Conservation (phyloP, 2,113 vertebrate genomes). For the Seriola rivoliana region DNA sequence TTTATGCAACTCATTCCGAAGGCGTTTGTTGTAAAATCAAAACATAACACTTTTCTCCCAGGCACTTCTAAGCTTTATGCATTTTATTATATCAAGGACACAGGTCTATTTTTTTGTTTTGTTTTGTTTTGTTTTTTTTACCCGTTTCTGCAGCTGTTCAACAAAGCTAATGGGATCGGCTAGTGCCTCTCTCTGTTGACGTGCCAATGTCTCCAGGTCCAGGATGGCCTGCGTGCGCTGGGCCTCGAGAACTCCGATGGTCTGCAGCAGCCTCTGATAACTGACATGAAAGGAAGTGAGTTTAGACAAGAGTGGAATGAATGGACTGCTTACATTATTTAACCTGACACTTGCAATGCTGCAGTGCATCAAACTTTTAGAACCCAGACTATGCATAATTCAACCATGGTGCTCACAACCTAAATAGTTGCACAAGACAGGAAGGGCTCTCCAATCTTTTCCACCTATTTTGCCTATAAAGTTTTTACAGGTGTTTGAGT, state of each 20-base stretch:
- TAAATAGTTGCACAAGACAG: slow-evolving; percentile 38
- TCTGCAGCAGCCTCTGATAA: slow-evolving; percentile 99
- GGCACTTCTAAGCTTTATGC: neutral
- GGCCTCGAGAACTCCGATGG: slow-evolving; percentile 97
- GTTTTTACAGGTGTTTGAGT: neutral
- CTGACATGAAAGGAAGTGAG: slow-evolving; percentile 84
- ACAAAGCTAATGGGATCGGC: slow-evolving; percentile 95
- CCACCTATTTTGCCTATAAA: slow-evolving; percentile 18
- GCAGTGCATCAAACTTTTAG: slow-evolving; percentile 66
- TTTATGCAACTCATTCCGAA: neutral
- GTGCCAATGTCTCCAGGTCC: slow-evolving; percentile 94
- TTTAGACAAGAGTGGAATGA: slow-evolving; percentile 68
- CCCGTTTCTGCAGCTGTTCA: slow-evolving; percentile 98
- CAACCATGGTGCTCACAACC: slow-evolving; percentile 16
- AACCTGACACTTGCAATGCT: slow-evolving; percentile 59
- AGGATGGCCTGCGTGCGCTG: slow-evolving; percentile 97
- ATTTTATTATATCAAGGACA: neutral
- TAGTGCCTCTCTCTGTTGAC: slow-evolving; percentile 93
- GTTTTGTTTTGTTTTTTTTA: slow-evolving; percentile 83
- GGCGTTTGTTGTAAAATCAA: neutral
- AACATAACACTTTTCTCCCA: neutral
- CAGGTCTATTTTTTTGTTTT: neutral
- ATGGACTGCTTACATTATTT: slow-evolving; percentile 65
- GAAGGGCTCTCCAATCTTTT: slow-evolving; percentile 2
- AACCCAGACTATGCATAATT: slow-evolving; percentile 61